These are phyloP conservation scores for Mesoclemmys tuberculata DNA, from an alignment of 2,113 vertebrate genomes.

Conservation along the genomic window DNA sequence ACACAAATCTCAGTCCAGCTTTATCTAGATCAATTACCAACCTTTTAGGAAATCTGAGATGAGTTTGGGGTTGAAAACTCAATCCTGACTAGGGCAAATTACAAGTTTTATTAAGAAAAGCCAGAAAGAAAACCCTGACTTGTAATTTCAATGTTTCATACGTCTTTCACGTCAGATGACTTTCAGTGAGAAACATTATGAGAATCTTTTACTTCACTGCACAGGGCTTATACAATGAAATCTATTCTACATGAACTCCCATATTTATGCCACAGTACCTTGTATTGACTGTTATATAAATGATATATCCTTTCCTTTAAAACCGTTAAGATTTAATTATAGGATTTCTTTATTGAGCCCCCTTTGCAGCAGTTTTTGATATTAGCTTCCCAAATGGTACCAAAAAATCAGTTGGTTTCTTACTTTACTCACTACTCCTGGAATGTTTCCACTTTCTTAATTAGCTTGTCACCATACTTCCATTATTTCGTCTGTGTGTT, in stretches of 20 bases:
- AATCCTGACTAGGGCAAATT: neutral
- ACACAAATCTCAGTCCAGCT: neutral
- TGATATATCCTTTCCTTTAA: neutral
- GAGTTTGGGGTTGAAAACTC: neutral
- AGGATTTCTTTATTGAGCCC: neutral
- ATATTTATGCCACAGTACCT: neutral
- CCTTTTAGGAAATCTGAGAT: neutral
- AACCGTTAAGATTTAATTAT: neutral
- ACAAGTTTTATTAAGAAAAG: neutral
- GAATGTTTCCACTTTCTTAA: neutral
- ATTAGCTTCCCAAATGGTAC: neutral
- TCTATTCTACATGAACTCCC: neutral
- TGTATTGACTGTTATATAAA: neutral
- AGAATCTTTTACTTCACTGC: neutral
- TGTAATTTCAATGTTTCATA: neutral
- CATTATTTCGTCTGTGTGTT: neutral
- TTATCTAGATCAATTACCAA: neutral
- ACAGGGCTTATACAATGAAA: neutral
- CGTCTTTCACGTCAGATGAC: accelerated
- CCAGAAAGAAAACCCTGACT: neutral
- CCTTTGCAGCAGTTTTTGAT: neutral
- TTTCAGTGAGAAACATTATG: neutral
- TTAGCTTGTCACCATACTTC: neutral
- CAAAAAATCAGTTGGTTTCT: neutral
- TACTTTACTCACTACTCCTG: neutral